These are phyloP conservation scores for Drosophila pruinosa DNA, from an alignment of 1,140 invertebrate species.

Conservation along the genomic window DNA sequence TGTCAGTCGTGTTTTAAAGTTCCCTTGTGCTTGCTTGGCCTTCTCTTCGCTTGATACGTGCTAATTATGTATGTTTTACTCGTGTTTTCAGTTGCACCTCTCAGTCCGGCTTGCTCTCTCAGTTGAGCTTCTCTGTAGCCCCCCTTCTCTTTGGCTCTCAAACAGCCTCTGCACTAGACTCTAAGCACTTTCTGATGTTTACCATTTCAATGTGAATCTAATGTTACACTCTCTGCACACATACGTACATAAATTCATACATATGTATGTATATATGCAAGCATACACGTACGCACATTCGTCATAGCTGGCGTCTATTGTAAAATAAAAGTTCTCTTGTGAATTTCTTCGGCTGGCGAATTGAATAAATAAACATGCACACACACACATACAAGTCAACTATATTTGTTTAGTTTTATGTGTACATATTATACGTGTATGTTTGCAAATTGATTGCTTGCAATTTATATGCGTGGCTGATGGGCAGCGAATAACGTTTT, in stretches of 20 bases:
- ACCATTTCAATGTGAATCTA: constrained; percentile 35
- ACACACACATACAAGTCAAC: neutral
- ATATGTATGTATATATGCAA: too few relatives aligned
- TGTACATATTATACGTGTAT: constrained; percentile 21
- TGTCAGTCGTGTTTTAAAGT: constrained; percentile 22
- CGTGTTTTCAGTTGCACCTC: constrained; percentile 20
- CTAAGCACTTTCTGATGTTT: constrained; percentile 41
- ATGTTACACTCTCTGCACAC: too few relatives aligned
- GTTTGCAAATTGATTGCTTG: constrained; percentile 68
- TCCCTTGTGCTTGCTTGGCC: constrained; percentile 9
- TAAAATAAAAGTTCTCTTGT: constrained; percentile 55
- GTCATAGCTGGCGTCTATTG: constrained; percentile 22
- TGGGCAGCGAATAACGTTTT: constrained; percentile 57
- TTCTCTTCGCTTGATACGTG: constrained; percentile 29
- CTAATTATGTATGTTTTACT: constrained; percentile 34
- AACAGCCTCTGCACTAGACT: constrained; percentile 31
- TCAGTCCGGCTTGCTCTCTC: neutral
- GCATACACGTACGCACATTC: constrained; percentile 8
- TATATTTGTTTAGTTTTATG: neutral
- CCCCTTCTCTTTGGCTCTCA: neutral
- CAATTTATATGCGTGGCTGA: constrained; percentile 64
- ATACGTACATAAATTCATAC: neutral
- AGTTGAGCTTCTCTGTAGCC: neutral
- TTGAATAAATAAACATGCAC: neutral
- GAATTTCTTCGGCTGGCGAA: constrained; percentile 9